Base-by-base conservation (phyloP, 2,797 vertebrate species). In the Halcyon chelicuti region DNA sequence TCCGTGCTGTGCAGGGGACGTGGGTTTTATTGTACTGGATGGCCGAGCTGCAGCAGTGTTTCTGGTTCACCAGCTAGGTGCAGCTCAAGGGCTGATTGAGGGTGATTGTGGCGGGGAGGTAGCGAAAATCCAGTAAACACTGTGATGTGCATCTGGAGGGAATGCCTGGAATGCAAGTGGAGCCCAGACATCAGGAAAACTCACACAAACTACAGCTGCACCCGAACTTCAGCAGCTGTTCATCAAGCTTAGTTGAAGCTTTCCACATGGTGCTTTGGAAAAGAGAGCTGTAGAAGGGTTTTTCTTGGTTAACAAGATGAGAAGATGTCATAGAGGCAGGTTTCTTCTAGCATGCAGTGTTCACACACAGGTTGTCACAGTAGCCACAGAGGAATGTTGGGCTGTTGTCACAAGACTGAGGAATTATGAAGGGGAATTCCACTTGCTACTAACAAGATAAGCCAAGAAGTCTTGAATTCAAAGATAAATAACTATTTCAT, bases 311-410 rank as follows among this genome's bases (percentile, higher is more conserved):
- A 47, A 57, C 5, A 74, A 47, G 86, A 14, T 60, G 19, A 71
- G 57, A n/a, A 47, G 29, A 5, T 14, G 5, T 4, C 51, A 19
- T 37, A 65, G 71, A 46, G 51, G 13, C 1, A 28, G 7, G 47
- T 80, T 58, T 39, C 20, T 40, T 65, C 21, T n/a, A 21, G 8
- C 12, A 5, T 37, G 63, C 37, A 26, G 10, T 35, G 17, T 40
- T 79, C 35, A 15, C 12, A 8, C 14, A 0, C 20, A 2, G 0
- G 3, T 75, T 18, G 7, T 73, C 29, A 0, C 21, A 82, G 33
- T 25, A 44, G 35, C n/a, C 49, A 31, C 20, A 14, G 14, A 33
- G 58, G 23, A 83, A 90, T n/a, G 46, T 4, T 55, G 61, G 28
- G 46, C 66, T 1, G 0, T 51, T 89, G 67, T 81, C 60, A 51